Evolutionary conservation across 2,888 invertebrate genomes (phyloP).

Genomic region (Vesta saturnalis): DNA sequence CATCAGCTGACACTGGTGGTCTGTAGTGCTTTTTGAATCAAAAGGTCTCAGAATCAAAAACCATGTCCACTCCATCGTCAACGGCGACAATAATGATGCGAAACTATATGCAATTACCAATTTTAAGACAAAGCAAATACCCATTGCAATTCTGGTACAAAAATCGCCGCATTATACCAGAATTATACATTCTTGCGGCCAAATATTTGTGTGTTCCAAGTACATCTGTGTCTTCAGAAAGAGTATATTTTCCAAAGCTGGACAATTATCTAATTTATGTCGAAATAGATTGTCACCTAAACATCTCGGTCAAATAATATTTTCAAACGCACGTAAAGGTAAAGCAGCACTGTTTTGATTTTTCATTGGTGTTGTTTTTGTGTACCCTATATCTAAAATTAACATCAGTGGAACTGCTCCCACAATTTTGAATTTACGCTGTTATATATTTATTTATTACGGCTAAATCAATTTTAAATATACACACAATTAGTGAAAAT

Average conservation of each 20-base stretch:
- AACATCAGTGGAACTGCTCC: too few relatives aligned
- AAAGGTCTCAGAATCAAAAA: conserved; percentile 22
- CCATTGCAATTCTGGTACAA: conserved; percentile 43
- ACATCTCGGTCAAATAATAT: conserved; percentile 41
- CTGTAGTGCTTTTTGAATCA: conserved; percentile 33
- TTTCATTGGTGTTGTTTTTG: too few relatives aligned
- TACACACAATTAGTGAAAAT: too few relatives aligned
- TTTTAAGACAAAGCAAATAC: conserved; percentile 24
- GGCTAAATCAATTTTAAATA: too few relatives aligned
- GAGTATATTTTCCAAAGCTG: conserved; percentile 47
- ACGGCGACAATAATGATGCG: conserved; percentile 21
- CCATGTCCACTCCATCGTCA: conserved; percentile 20
- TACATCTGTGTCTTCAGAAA: conserved; percentile 46
- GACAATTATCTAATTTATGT: conserved; percentile 42
- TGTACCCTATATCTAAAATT: too few relatives aligned
- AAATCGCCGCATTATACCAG: conserved; percentile 39
- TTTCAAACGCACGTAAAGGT: too few relatives aligned
- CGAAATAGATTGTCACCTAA: conserved; percentile 40
- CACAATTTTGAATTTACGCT: too few relatives aligned
- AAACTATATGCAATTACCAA: conserved; percentile 39
- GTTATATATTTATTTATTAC: too few relatives aligned
- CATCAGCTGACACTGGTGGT: neutral
- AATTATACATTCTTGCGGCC: conserved; percentile 38
- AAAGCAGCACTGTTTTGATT: too few relatives aligned
- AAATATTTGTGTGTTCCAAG: conserved; percentile 44